Conservation (phyloP, 2,113 vertebrate species). For the Vimba vimba region DNA sequence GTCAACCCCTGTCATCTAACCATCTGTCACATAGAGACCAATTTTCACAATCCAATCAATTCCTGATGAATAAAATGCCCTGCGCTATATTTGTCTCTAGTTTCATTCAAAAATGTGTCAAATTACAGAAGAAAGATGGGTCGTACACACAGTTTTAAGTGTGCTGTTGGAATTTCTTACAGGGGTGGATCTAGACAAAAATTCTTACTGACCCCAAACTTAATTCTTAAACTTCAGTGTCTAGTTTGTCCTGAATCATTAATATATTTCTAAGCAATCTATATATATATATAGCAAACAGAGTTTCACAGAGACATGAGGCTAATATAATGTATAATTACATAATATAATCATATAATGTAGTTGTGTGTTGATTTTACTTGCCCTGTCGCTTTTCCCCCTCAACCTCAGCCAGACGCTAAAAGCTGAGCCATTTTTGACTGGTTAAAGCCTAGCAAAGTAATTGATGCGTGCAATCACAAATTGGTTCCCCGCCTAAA, state of each 20-base stretch:
- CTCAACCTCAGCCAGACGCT: not conserved
- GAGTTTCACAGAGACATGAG: not conserved
- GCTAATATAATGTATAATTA: no score
- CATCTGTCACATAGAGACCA: not conserved
- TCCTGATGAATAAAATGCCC: not conserved
- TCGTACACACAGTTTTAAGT: no score
- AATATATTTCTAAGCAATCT: not conserved
- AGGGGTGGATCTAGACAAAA: no score
- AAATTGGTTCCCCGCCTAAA: slow-evolving; percentile 81
- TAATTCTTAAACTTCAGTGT: not conserved
- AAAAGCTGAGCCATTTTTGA: slow-evolving; percentile 69
- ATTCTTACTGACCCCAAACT: not conserved
- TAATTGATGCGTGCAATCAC: slow-evolving; percentile 83
- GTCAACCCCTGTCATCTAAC: not conserved
- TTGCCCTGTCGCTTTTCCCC: not conserved
- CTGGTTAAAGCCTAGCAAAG: slow-evolving; percentile 77
- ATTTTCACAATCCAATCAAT: not conserved
- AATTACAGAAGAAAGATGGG: no score
- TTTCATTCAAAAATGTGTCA: not conserved
- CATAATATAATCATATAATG: not conserved
- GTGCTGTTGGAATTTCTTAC: not conserved
- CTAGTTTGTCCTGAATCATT: not conserved
- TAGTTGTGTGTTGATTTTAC: not conserved
- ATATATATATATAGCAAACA: not conserved
- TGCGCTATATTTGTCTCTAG: not conserved